Base-by-base conservation (phyloP, 2,888 invertebrate genomes). In the Glyphotaelius pellucidus region DNA sequence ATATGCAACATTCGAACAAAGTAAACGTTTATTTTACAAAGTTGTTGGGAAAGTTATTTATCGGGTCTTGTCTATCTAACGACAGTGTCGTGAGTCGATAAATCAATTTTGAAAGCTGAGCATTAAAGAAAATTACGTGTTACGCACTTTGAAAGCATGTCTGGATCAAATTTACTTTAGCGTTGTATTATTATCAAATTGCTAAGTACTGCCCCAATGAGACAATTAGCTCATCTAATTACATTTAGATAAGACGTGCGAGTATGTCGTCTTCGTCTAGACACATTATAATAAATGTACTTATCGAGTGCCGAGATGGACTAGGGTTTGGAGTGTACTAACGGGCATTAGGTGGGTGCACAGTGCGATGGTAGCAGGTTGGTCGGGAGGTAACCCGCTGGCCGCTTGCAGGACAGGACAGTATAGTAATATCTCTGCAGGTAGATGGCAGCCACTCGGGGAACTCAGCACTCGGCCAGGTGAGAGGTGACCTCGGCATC, bases 401-500 rank as follows among this genome's bases (percentile, higher is more conserved):
- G 14, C 31, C 42, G 86, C 31, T 14, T 86, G 86, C 86, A 86
- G 86, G 42, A 42, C 30, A 67, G 67, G 81, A 47, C 86, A 86
- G 86, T 42, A 42, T 42, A 42, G 86, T 86, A 86, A 86, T 86
- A 42, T n/a, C 86, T 42, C 31, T 35, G 42, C 86, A 47, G 47
- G 86, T 47, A 86, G 86, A 35, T 83, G 67, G 67, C 67, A 83
- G 32, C 19, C 81, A n/a, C 25, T 52, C 52, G 25, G 81, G 81
- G 4, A 32, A 67, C 25, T 52, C 52, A 52, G 81, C 47, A 47
- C 47, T 52, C 52, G 19, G 81, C 81, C 32, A 30, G 81, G 81
- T 47, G 86, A 86, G 86, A 42, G 86, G 30, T 86, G 86, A 86
- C 86, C 86, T 86, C 86, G 86, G 30, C 86, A 25, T 14, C 15